These are phyloP conservation scores for Lichenostomus cassidix DNA, from an alignment of 2,113 vertebrate species.

Conservation along the genomic window DNA sequence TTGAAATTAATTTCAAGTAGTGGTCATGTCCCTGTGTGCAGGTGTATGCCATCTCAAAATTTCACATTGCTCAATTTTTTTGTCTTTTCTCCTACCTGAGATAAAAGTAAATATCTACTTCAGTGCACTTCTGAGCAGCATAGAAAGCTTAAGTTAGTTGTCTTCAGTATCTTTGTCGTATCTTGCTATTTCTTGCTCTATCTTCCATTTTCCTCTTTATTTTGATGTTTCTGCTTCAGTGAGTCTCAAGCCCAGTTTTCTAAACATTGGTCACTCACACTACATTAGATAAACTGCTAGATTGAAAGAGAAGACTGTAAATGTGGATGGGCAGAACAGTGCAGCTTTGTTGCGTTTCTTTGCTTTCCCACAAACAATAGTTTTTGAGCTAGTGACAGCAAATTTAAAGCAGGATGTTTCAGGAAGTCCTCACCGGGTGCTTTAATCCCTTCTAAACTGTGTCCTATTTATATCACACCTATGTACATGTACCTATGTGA, in stretches of 20 bases:
- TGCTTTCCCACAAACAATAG: neutral
- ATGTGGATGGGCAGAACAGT: neutral
- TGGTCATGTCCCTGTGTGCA: accelerated
- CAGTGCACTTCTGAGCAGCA: neutral
- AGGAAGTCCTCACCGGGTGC: neutral
- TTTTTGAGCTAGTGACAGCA: neutral
- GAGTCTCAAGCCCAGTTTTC: neutral
- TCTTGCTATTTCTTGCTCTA: neutral
- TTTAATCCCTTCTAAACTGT: neutral
- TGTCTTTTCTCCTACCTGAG: neutral
- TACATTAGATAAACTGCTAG: neutral
- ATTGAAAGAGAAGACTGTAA: neutral
- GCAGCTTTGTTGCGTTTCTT: neutral
- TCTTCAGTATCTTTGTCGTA: neutral
- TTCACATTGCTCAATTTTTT: neutral
- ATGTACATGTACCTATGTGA: too few species aligned
- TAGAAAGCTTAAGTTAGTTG: neutral
- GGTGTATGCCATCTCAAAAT: neutral
- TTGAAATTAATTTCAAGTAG: neutral
- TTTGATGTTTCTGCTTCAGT: neutral
- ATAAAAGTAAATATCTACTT: neutral
- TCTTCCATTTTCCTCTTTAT: neutral
- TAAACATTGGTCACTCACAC: accelerated
- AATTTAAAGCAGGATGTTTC: neutral
- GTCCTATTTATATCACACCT: neutral